Evolutionary conservation across 2,888 invertebrate genomes (phyloP), one percentile per base, ranked within the genome.

Genomic region (Fragum whitleyi): DNA sequence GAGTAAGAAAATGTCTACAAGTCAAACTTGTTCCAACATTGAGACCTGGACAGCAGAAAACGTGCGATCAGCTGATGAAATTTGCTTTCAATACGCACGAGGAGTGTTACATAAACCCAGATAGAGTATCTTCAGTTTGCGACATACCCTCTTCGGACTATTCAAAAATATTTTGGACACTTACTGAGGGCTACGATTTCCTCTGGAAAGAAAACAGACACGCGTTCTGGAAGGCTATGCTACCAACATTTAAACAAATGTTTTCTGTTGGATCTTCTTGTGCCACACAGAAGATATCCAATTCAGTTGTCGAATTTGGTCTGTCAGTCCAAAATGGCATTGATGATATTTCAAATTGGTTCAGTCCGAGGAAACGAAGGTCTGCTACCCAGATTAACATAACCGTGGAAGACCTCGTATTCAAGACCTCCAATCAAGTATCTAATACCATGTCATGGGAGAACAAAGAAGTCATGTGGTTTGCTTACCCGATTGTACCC

Each of bases 1-100:
- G 68, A 36, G 83, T 83, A 0, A 62, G 77, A 1, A 82, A 71
- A 61, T 85, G 85, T 71, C 59, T 85, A 2, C 80, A 85, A 73
- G 78, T 80, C 11, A 32, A 72, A 9, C 69, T 85, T 9, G 81
- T 81, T 9, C 82, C 82, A 29, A 28, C 78, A 2, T 47, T 85
- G 3, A 65, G 82, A 26, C 80, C 79, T 9, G 77, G 55, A 21
- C 55, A 51, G 7, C 0, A 42, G 6, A 32, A 42, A 1, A 67
- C 72, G 1, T 85, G 85, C 36, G 55, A 53, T 6, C 47, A 72
- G 51, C 51, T 85, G 14, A 77, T 74, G 32, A 19, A 62, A 2
- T 28, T 39, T 6, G 82, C 80, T 5, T 78, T 79, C 19, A 29
- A 59, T 14, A 65, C 75, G 9, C 79, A 82, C 32, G 21, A 61